Evolutionary conservation across 2,888 invertebrate species (phyloP).

Genomic region (Chorisops tibialis): DNA sequence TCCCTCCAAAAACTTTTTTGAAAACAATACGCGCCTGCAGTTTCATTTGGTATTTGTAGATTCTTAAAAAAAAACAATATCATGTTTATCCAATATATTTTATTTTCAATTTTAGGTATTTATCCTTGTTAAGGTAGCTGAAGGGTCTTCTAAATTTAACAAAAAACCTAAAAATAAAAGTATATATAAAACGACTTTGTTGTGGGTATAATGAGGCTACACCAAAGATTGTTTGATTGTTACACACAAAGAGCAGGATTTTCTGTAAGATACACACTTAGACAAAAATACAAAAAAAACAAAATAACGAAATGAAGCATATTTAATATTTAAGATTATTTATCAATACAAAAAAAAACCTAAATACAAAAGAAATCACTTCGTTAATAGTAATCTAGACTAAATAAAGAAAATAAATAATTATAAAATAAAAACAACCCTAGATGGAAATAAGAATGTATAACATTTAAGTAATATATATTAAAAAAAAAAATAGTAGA

Average conservation of each 20-base stretch:
- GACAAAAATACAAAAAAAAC: slow-evolving; percentile 38
- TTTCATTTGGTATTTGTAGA: slow-evolving; percentile 24
- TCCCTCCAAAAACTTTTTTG: slow-evolving; percentile 30
- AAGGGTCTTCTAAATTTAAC: slow-evolving; percentile 30
- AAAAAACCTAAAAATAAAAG: slow-evolving; percentile 29
- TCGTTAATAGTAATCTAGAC: slow-evolving; percentile 23
- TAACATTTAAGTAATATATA: slow-evolving; percentile 19
- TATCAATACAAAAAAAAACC: slow-evolving; percentile 14
- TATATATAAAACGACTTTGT: slow-evolving; percentile 35
- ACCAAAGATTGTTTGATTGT: slow-evolving; percentile 37
- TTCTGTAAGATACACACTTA: slow-evolving; percentile 32
- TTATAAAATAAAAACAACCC: slow-evolving; percentile 12
- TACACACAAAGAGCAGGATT: slow-evolving; percentile 15
- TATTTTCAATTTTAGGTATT: slow-evolving; percentile 49
- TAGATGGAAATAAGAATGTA: slow-evolving; percentile 16
- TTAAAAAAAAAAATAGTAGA: slow-evolving; percentile 6
- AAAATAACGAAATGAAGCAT: slow-evolving; percentile 34
- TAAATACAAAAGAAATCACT: slow-evolving; percentile 24
- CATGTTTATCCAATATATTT: slow-evolving; percentile 26
- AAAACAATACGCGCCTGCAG: slow-evolving; percentile 17
- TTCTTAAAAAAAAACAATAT: slow-evolving; percentile 33
- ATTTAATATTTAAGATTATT: slow-evolving; percentile 28
- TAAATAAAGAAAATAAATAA: slow-evolving; percentile 7
- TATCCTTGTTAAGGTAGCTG: slow-evolving; percentile 48
- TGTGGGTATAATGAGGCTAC: slow-evolving; percentile 37